Percentiles rank a stretch among this genome's conserved stretches.
Evolutionary conservation across 1,140 invertebrate genomes (phyloP).

Genomic region (Drosophila orena): DNA sequence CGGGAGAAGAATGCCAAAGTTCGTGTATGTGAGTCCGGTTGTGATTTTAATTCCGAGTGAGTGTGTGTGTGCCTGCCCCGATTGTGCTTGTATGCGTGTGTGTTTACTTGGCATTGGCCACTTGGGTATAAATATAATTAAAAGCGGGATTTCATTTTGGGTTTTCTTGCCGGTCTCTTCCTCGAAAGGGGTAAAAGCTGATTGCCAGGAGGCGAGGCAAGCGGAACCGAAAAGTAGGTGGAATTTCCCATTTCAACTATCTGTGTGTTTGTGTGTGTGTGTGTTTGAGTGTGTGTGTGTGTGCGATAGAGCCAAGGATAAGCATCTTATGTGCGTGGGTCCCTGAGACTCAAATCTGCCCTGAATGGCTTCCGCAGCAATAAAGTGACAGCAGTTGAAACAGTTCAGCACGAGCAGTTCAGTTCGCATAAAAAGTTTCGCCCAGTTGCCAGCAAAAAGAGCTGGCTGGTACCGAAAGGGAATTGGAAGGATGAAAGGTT

Average conservation of each 20-base stretch:
- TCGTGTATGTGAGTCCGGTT: constrained; percentile 1
- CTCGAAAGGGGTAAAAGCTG: constrained; percentile 59
- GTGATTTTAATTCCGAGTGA: constrained; percentile 14
- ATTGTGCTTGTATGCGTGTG: constrained; percentile 14
- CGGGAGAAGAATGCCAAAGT: neutral
- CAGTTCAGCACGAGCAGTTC: constrained; percentile 40
- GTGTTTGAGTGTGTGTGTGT: constrained; percentile 19
- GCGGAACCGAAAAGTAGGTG: constrained; percentile 8
- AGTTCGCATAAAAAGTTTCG: constrained; percentile 34
- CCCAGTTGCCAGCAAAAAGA: constrained; percentile 7
- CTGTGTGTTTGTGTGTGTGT: no score
- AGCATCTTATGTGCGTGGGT: constrained; percentile 52
- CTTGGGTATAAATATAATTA: constrained; percentile 79
- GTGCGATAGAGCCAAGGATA: constrained; percentile 50
- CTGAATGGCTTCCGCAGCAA: constrained; percentile 47
- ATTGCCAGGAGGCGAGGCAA: constrained; percentile 34
- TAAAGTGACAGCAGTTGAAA: constrained; percentile 47
- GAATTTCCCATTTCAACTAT: constrained; percentile 8
- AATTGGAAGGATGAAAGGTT: constrained; percentile 17
- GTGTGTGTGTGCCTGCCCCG: neutral
- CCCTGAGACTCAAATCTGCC: constrained; percentile 32
- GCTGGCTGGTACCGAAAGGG: constrained; percentile 20
- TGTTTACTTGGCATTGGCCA: constrained; percentile 57
- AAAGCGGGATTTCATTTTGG: constrained; percentile 65
- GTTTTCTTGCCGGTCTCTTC: constrained; percentile 43